Conservation (phyloP, 2,113 vertebrate genomes). For the Scopus umbretta region DNA sequence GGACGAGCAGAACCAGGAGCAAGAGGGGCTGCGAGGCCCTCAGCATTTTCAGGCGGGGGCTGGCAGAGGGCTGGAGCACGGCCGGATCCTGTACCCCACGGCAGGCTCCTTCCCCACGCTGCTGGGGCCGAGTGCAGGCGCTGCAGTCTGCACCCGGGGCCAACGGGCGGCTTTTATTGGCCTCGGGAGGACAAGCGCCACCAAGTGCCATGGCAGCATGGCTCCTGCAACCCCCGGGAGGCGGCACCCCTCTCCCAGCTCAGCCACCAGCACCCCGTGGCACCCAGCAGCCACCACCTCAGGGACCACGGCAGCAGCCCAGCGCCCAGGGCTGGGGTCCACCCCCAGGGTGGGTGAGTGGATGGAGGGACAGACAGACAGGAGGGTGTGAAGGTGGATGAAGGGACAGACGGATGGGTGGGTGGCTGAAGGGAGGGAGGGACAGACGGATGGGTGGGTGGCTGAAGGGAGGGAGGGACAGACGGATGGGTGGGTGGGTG, state of each 20-base stretch:
- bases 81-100: neutral
- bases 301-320: rapidly evolving
- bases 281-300: neutral
- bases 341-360: rapidly evolving
- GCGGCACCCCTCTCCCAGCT: neutral
- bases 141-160: neutral
- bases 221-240: neutral
- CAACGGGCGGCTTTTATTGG: neutral
- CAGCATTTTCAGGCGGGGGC: neutral
- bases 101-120: neutral
- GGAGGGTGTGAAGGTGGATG: neutral
- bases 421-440: neutral
- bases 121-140: rapidly evolving
- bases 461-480: neutral
- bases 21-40: neutral
- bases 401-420: neutral
- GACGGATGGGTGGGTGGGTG: too few species aligned
- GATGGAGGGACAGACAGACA: neutral
- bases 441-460: neutral
- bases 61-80: neutral
- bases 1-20: neutral
- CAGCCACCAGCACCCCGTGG: neutral
- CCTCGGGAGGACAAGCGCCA: neutral
- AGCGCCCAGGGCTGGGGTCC: neutral
- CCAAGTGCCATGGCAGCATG: neutral